A percentile compares a stretch with the other conserved stretches of the same genome.
phyloP scores from a whole-genome alignment of 2,113 vertebrate genomes.

The Pluvianellus socialis region DNA sequence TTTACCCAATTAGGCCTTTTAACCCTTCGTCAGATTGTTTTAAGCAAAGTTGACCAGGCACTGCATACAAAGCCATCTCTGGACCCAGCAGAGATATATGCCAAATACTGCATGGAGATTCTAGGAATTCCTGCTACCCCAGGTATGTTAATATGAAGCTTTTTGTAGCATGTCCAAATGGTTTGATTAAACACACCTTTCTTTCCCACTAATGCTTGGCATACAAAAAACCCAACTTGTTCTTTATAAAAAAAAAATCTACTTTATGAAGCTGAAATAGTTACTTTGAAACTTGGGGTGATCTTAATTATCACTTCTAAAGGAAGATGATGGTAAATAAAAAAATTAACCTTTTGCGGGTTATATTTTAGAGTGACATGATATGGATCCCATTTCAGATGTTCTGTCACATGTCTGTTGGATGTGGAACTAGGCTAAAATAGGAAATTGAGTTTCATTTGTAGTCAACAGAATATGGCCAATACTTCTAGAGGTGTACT shows the following conservation, averaged over 20 bases:
- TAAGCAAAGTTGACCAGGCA: slow-evolving; percentile 92
- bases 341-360: neutral
- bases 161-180: neutral
- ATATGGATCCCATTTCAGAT: neutral
- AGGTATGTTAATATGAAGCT: slow-evolving; percentile 71
- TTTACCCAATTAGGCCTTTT: slow-evolving; percentile 80
- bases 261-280: neutral
- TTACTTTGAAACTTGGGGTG: neutral
- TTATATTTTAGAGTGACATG: neutral
- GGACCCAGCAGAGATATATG: slow-evolving; percentile 86
- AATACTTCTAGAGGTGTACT: neutral
- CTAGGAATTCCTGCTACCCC: slow-evolving; percentile 89
- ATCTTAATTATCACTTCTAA: neutral
- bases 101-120: slow-evolving; percentile 84
- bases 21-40: slow-evolving; percentile 91
- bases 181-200: neutral
- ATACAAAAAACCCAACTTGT: neutral
- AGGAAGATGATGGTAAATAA: neutral
- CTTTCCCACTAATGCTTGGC: neutral
- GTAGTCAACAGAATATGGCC: neutral
- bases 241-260: neutral
- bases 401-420: neutral
- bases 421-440: neutral
- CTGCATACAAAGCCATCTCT: slow-evolving; percentile 80
- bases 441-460: neutral